phyloP scores from a whole-genome alignment of 2,888 invertebrate species.

The Apodemia zela region DNA sequence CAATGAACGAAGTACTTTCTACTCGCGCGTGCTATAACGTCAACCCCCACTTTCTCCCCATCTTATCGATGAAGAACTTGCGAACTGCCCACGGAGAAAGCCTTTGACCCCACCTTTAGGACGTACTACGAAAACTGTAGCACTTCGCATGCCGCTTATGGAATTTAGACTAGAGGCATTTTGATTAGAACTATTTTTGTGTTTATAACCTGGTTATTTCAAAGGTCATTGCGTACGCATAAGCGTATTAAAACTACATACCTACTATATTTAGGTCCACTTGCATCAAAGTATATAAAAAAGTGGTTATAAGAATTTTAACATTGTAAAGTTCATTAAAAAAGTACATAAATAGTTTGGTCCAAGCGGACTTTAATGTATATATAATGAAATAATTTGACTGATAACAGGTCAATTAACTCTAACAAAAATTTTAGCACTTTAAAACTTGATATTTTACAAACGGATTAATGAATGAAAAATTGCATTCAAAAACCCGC shows the following conservation, averaged over 20 bases:
- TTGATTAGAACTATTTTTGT: conserved; percentile 23
- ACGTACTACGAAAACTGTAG: conserved; percentile 51
- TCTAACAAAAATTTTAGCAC: too few species aligned
- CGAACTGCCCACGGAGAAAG: conserved; percentile 61
- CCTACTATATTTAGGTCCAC: too few species aligned
- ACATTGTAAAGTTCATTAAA: too few species aligned
- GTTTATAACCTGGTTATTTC: neutral
- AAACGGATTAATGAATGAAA: too few species aligned
- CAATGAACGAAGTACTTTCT: conserved; percentile 70
- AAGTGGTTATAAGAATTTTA: too few species aligned
- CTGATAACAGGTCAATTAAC: too few species aligned
- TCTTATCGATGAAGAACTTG: conserved; percentile 40
- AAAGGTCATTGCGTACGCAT: neutral
- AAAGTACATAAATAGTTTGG: too few species aligned
- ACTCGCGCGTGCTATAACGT: conserved; percentile 51
- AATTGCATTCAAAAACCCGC: too few species aligned
- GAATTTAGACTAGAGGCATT: conserved; percentile 28
- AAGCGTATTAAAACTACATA: neutral
- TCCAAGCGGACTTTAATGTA: too few species aligned
- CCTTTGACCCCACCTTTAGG: conserved; percentile 68
- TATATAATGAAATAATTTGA: too few species aligned
- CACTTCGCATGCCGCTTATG: conserved; percentile 44
- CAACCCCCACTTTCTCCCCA: conserved; percentile 36
- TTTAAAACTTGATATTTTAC: too few species aligned
- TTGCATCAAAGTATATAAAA: too few species aligned